Conservation (phyloP, 2,888 invertebrate genomes). For the Eilema sororculum region DNA sequence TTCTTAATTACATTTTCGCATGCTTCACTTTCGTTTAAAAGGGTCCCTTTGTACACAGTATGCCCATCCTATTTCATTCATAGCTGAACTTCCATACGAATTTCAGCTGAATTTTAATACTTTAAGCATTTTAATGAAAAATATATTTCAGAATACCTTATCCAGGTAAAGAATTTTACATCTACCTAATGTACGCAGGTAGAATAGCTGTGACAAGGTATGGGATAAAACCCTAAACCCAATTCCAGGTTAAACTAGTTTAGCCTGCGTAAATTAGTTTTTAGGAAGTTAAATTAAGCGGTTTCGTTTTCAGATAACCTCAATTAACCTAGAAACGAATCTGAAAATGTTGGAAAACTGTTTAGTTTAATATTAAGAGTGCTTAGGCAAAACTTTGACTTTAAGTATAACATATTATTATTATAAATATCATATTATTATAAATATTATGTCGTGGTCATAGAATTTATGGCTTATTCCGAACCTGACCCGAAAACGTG, state of each 20-base stretch:
- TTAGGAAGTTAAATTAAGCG: conserved; percentile 14
- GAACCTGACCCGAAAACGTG: too few species aligned
- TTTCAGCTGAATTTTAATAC: conserved; percentile 52
- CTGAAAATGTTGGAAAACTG: not conserved
- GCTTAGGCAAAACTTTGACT: not conserved
- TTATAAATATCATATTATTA: too few species aligned
- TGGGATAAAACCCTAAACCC: not conserved
- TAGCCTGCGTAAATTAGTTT: conserved; percentile 10
- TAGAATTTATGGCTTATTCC: too few species aligned
- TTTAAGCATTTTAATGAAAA: conserved; percentile 51
- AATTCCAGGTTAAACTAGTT: not conserved
- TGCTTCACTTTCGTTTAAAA: conserved; percentile 82
- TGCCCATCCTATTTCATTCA: conserved; percentile 68
- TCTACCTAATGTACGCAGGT: not conserved
- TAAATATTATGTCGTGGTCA: too few species aligned
- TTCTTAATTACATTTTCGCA: conserved; percentile 85
- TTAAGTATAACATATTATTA: not conserved
- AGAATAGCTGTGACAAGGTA: conserved; percentile 5
- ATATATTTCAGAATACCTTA: conserved; percentile 42
- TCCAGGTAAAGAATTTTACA: conserved; percentile 11
- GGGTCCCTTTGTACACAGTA: conserved; percentile 77
- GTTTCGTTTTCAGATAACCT: conserved; percentile 3
- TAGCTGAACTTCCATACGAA: conserved; percentile 66
- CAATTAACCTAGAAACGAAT: not conserved
- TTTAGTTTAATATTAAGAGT: not conserved